Percentiles rank a stretch among this genome's conserved stretches.
These are phyloP conservation scores for Poecilobothrus nobilitatus DNA, from an alignment of 2,888 invertebrate genomes.

Conservation along the genomic window DNA sequence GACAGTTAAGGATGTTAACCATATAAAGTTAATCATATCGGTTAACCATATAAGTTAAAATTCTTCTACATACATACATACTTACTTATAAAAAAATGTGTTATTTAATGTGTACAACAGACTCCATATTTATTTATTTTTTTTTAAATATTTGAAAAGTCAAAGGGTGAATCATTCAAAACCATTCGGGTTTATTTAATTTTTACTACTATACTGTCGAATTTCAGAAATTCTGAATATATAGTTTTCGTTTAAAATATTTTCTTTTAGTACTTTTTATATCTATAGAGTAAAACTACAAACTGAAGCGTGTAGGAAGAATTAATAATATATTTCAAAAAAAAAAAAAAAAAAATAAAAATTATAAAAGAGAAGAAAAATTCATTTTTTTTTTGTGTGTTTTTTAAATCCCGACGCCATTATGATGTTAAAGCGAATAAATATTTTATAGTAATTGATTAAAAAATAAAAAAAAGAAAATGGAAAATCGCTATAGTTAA, in stretches of 20 bases:
- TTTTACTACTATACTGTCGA: too few species aligned
- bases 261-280: slow-evolving; percentile 6
- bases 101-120: too few species aligned
- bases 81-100: too few species aligned
- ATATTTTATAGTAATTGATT: slow-evolving; percentile 1
- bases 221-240: not conserved
- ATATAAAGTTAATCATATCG: too few species aligned
- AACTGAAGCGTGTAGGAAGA: not conserved
- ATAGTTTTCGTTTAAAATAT: slow-evolving; percentile 1
- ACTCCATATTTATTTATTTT: too few species aligned
- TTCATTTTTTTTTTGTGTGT: not conserved
- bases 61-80: too few species aligned
- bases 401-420: slow-evolving; percentile 21
- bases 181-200: too few species aligned
- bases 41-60: too few species aligned
- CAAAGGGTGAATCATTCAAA: too few species aligned
- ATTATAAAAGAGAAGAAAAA: not conserved
- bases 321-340: not conserved
- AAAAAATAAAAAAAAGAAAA: not conserved
- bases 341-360: not conserved
- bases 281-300: not conserved
- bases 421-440: slow-evolving; percentile 17
- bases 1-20: too few species aligned
- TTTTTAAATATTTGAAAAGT: too few species aligned
- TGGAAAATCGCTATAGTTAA: not conserved